Base-by-base conservation (phyloP, 2,797 vertebrate species). In the Galaxias olidus region DNA sequence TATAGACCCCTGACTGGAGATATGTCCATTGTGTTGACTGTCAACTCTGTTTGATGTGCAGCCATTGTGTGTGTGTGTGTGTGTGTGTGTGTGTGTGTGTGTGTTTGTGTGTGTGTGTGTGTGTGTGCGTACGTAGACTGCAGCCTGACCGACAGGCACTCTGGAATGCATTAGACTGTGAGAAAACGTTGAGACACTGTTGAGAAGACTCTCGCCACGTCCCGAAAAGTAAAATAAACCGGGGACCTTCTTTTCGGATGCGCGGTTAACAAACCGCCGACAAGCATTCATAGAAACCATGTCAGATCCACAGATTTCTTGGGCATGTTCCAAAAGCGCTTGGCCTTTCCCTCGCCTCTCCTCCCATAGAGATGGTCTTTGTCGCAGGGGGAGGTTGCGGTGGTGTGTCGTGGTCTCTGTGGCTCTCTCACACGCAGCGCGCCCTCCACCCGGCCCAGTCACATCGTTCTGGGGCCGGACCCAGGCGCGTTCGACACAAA, bases 11-110 rank as follows among this genome's bases (percentile, higher is more conserved):
- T 78, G 67, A 71, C 81, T 79, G 82, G 59, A 79, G 78, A 83
- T 76, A 77, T 69, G 72, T 68, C 82, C 61, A 78, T 84, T 88
- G 83, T 86, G 76, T 75, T 14, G 43, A 72, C 80, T 83, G 83
- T 85, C 84, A 84, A 71, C 80, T 76, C 72, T 68, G 64, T 73
- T 76, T 79, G 78, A 83, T 70, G 77, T 63, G 41, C 40, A 51
- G 40, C n/a, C 47, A 61, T 9, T 61, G 45, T 63, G 55, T 62
- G 48, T 51, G 44, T 72, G 59, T 62, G 11, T 65, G 59, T 67
- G 51, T 19, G 59, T 61, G 41, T 59, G 62, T 74, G 30, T 15
- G 67, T 61, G 68, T 63, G 59, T 61, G 19, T 61, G 57, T 7
- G 18, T 30, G 41, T 13, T 13, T 49, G 12, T 63, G 17, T 20